These are phyloP conservation scores for Cacoxenus indagator DNA, from an alignment of 2,888 invertebrate species.

Conservation along the genomic window DNA sequence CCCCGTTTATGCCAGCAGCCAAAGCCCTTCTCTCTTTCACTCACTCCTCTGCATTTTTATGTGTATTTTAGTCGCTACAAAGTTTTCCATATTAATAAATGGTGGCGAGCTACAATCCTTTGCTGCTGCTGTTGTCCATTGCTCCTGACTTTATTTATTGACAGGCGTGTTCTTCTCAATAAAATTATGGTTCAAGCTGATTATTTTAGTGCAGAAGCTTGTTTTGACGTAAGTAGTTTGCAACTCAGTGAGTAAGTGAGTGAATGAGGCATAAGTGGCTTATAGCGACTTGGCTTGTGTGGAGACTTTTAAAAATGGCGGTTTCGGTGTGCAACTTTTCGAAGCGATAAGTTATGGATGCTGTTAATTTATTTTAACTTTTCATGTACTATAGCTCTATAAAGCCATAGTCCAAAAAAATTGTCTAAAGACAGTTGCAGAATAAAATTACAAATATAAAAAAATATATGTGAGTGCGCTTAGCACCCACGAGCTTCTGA, in stretches of 20 bases:
- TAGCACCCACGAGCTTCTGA: no score
- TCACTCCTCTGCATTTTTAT: constrained; percentile 34
- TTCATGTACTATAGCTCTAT: no score
- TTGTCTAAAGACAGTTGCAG: no score
- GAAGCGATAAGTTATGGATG: no score
- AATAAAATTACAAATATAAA: no score
- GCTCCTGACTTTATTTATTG: constrained; percentile 52
- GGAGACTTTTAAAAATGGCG: neutral
- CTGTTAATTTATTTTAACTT: no score
- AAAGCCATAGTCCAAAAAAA: no score
- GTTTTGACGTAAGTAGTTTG: constrained; percentile 35
- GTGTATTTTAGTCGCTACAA: constrained; percentile 42
- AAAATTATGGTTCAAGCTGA: constrained; percentile 62
- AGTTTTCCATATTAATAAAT: constrained; percentile 63
- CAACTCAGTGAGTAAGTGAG: neutral
- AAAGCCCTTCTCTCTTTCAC: neutral
- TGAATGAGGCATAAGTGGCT: neutral
- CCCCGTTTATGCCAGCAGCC: neutral
- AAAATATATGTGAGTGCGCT: no score
- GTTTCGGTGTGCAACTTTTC: neutral
- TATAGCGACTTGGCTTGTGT: neutral
- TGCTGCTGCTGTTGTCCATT: neutral
- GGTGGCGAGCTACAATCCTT: constrained; percentile 38
- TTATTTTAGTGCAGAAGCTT: constrained; percentile 62
- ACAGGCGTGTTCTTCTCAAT: constrained; percentile 62